Conservation (phyloP, 2,888 invertebrate species). For the Pristionchus maxplancki region DNA sequence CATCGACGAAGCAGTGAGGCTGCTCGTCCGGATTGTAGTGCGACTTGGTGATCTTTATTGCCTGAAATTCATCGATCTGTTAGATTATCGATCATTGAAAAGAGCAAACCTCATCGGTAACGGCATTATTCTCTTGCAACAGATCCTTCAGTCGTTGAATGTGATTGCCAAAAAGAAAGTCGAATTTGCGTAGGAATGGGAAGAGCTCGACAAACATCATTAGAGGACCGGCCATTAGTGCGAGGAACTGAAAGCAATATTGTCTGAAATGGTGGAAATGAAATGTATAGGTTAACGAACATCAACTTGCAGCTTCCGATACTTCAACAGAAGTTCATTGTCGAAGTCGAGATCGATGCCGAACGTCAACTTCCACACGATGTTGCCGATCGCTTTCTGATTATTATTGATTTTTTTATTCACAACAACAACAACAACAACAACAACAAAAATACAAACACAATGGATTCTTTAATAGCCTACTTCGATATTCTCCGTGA, state of each 20-base stretch:
- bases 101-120: not conserved
- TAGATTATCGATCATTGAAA: not conserved
- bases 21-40: not conserved
- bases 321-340: not conserved
- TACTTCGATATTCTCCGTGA: not conserved
- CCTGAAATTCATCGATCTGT: not conserved
- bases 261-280: not conserved
- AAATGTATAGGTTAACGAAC: not conserved
- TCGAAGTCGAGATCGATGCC: constrained; percentile 9
- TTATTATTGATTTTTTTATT: not conserved
- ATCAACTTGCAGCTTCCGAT: not conserved
- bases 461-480: too few relatives aligned
- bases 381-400: not conserved
- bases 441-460: too few relatives aligned
- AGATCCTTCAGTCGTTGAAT: not conserved
- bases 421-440: not conserved
- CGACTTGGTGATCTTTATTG: not conserved
- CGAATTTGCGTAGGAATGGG: not conserved
- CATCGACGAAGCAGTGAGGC: not conserved
- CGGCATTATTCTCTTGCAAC: not conserved
- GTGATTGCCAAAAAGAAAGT: not conserved
- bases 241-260: not conserved
- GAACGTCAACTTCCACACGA: constrained; percentile 3
- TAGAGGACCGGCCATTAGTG: not conserved
- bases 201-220: constrained; percentile 9